These are phyloP conservation scores for Neodiprion virginianus DNA, from an alignment of 1,140 invertebrate species.

Conservation along the genomic window DNA sequence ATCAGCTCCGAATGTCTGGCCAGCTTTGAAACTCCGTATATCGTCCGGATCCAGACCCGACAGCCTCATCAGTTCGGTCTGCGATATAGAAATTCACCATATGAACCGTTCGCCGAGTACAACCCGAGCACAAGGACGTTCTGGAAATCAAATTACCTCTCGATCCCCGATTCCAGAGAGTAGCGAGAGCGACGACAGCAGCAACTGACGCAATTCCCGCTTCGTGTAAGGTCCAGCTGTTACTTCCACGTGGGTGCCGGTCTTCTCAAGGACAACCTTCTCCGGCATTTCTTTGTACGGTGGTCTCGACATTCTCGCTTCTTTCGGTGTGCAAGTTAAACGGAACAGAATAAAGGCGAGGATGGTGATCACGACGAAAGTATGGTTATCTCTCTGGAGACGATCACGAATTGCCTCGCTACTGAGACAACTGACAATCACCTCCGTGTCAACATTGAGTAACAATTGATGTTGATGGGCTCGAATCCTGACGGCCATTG, in stretches of 20 bases:
- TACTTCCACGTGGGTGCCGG: conserved; percentile 14
- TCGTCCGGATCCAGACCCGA: conserved; percentile 3
- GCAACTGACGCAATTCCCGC: conserved; percentile 16
- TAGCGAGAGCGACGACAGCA: conserved; percentile 13
- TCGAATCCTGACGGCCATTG: too few relatives aligned
- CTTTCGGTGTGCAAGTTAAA: neutral
- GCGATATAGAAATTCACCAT: too few relatives aligned
- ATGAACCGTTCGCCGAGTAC: too few relatives aligned
- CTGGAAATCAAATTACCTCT: neutral
- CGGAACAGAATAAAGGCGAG: neutral
- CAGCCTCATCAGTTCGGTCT: neutral
- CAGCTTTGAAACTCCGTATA: neutral
- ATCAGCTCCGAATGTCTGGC: neutral
- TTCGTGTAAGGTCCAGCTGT: conserved; percentile 18
- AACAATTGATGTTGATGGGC: too few relatives aligned
- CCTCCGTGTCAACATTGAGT: too few relatives aligned
- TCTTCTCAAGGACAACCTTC: conserved; percentile 15
- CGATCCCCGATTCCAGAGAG: neutral
- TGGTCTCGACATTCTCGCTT: neutral
- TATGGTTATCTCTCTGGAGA: too few relatives aligned
- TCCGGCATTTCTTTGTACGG: conserved; percentile 8
- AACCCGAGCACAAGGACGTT: too few relatives aligned
- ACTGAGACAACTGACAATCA: too few relatives aligned
- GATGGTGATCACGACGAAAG: too few relatives aligned
- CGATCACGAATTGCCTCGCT: too few relatives aligned